A percentile compares a stretch with the other conserved stretches of the same genome.
Conservation (phyloP, 2,113 vertebrate species). For the Phalacrocorax pelagicus region DNA sequence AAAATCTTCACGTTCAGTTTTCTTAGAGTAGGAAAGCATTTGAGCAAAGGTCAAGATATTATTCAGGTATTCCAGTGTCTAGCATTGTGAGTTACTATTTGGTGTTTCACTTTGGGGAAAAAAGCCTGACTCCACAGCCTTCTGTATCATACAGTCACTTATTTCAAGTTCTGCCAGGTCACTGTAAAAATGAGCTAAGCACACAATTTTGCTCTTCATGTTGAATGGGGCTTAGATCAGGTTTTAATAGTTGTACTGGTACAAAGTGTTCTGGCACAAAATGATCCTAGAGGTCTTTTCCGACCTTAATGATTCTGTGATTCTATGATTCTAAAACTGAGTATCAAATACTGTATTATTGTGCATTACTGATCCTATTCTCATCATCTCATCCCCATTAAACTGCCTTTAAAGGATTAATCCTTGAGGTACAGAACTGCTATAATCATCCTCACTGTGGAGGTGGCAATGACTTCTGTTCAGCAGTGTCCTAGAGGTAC, state of each 20-base stretch:
- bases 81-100: not conserved
- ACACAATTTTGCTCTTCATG: not conserved
- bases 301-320: too few species aligned
- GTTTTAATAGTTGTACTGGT: not conserved
- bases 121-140: not conserved
- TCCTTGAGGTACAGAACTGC: not conserved
- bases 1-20: not conserved
- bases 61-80: not conserved
- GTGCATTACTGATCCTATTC: not conserved
- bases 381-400: not conserved
- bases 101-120: not conserved
- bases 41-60: not conserved
- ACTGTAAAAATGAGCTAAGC: not conserved
- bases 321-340: not conserved
- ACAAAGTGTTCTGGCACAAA: not conserved
- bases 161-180: not conserved
- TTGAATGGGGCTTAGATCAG: not conserved
- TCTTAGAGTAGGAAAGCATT: not conserved
- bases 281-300: too few species aligned
- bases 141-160: not conserved
- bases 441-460: not conserved
- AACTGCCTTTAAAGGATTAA: not conserved
- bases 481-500: not conserved
- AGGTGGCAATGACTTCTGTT: not conserved
- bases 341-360: not conserved